These are phyloP conservation scores for Cryptocheilus praepositus DNA, from an alignment of 2,888 invertebrate genomes.

Conservation along the genomic window DNA sequence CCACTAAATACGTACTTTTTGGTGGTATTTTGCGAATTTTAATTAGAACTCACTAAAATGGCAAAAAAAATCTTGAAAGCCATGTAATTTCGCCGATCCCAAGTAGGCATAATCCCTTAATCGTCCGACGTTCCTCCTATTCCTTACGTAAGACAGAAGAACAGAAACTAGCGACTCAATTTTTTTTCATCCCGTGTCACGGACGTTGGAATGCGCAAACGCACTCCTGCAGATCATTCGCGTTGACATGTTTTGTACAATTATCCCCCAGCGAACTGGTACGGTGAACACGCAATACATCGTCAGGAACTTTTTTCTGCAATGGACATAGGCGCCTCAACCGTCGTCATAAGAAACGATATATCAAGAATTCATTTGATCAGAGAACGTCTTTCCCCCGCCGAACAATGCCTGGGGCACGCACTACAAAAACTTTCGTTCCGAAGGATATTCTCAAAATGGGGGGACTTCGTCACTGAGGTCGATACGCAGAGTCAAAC, in stretches of 20 bases:
- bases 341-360: conserved; percentile 19
- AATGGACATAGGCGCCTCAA: conserved; percentile 27
- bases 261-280: conserved; percentile 13
- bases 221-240: not conserved
- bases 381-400: conserved; percentile 7
- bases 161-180: not conserved
- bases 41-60: no score
- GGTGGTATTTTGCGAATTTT: no score
- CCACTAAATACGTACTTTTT: no score
- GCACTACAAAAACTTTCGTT: conserved; percentile 23
- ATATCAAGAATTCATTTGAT: not conserved
- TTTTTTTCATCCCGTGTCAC: conserved; percentile 1
- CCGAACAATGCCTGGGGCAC: conserved; percentile 19
- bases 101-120: no score
- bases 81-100: no score
- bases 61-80: no score
- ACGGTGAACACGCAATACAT: conserved; percentile 32
- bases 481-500: no score
- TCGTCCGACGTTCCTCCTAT: not conserved
- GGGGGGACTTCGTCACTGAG: conserved; percentile 15
- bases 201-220: not conserved
- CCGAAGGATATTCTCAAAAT: conserved; percentile 24
- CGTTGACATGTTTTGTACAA: not conserved
- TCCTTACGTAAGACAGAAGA: not conserved
- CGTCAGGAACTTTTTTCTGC: conserved; percentile 37